Evolutionary conservation across 2,113 vertebrate species (phyloP), one percentile per base, ranked within the genome.

Genomic region (Calidris pugnax): DNA sequence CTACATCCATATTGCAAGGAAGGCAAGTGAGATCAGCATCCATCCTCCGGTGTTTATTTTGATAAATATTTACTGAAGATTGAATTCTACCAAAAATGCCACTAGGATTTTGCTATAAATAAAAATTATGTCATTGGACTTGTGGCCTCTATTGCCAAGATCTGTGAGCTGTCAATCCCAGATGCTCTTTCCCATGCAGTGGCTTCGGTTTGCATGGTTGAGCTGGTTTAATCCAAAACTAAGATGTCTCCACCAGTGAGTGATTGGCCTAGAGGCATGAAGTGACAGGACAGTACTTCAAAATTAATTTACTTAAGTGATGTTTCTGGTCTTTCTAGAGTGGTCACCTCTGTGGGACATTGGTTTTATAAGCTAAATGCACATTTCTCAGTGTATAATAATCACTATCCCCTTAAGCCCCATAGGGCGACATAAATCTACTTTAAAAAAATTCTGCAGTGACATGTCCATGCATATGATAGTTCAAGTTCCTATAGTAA

Each of bases 231-330:
- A 98, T 98, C 97, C 95, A 97, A 98, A 98, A 97, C 98, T 92
- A 97, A 96, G 96, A 97, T 95, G 97, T 97, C 83, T 96, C 96
- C 95, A 98, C 97, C 97, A 98, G 97, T 98, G 98, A 98, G 97
- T 96, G 96, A 93, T 85, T 98, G 97, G 98, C 98, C 98, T 98
- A 90, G 93, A 98, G 99, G 99, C 98, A 98, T 90, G 84, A 97
- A 96, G 98, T 98, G 98, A 99, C 99, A 99, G 98, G 98, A 98
- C 97, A 98, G 98, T 98, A 98, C 98, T 98, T 99, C 98, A 99
- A 98, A 98, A 99, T 99, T 98, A 98, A 99, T 99, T 99, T 99
- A 98, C 98, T 98, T 98, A 99, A 98, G 98, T 98, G 98, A 98
- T 94, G 63, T 97, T 98, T 95, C 98, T 97, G 97, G 98, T 98